Evolutionary conservation across 2,113 vertebrate genomes (phyloP), one percentile per base, ranked within the genome.

Genomic region (Clarias batrachus): DNA sequence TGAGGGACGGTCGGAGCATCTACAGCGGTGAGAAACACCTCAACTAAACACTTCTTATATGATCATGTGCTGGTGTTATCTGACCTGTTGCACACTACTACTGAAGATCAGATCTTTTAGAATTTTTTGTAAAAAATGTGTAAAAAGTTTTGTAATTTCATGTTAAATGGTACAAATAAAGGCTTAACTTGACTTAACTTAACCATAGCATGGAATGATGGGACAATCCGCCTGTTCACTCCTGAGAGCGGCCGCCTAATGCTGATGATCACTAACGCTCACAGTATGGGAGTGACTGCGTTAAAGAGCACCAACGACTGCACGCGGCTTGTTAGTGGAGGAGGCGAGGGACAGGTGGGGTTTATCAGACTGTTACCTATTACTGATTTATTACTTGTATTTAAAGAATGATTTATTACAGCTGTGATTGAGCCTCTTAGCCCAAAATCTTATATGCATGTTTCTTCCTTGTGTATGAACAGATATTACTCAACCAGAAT

Each of bases 341-440:
- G 96, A n/a, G 96, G 94, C 41, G 96, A 96, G 76, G 97, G 97
- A 74, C 95, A 96, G 97, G 97, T 97, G 84, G 88, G 90, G 1
- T 6, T 54, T 4, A 41, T 59, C 4, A 21, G 27, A 5, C 27
- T 21, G 7, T 33, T 81, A 25, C 19, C 54, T 79, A 79, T 78
- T 78, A 52, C 52, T 19, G 14, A 54, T 68, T 27, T 48, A 8
- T 48, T 48, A 48, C 48, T 48, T 6, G 6, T 7, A 48, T 48
- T 8, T 48, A 48, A 8, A 48, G 48, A 48, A 48, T 48, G 48
- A 7, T 8, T 48, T 0, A 48, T 48, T 48, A 48, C 48, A 48
- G 48, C 41, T 41, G 4, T 6, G 41, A 41, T 41, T 41, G 41
- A 41, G 41, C 48, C 48, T 48, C 7, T 48, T 7, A 33, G 27